Evolutionary conservation across 1,140 invertebrate species (phyloP).

Genomic region (Archivesica marissinica): DNA sequence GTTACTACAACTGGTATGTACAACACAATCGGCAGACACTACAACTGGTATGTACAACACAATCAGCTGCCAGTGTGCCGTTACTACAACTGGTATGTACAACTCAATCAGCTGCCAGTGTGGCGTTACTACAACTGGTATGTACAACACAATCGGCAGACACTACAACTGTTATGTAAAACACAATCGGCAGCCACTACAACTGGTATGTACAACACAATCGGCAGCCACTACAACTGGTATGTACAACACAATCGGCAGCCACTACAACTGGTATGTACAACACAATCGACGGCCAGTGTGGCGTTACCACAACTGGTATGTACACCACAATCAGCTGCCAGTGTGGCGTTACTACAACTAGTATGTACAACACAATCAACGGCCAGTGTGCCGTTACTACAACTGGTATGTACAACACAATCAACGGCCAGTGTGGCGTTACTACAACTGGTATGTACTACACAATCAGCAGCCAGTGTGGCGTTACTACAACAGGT

Average conservation of each 20-base stretch:
- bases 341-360: constrained; percentile 73
- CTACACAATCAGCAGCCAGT: constrained; percentile 75
- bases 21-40: too few species aligned
- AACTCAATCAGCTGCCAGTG: constrained; percentile 72
- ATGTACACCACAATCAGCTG: constrained; percentile 71
- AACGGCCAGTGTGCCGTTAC: constrained; percentile 73
- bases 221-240: constrained; percentile 74
- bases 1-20: constrained; percentile 73
- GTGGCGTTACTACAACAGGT: constrained; percentile 75
- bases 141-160: constrained; percentile 15
- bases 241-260: constrained; percentile 51
- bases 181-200: constrained; percentile 70
- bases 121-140: constrained; percentile 75
- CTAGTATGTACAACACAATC: constrained; percentile 75
- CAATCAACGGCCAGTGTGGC: constrained; percentile 76
- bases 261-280: too few species aligned
- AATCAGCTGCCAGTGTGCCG: constrained; percentile 76
- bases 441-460: constrained; percentile 73
- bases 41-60: too few species aligned
- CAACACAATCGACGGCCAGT: constrained; percentile 74
- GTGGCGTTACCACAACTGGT: constrained; percentile 76
- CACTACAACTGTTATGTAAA: too few species aligned
- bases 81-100: constrained; percentile 73
- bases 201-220: constrained; percentile 69
- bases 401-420: constrained; percentile 73